Percentiles rank a stretch among this genome's conserved stretches.
phyloP scores from a whole-genome alignment of 2,888 invertebrate species.

The Coleophora flavipennella region DNA sequence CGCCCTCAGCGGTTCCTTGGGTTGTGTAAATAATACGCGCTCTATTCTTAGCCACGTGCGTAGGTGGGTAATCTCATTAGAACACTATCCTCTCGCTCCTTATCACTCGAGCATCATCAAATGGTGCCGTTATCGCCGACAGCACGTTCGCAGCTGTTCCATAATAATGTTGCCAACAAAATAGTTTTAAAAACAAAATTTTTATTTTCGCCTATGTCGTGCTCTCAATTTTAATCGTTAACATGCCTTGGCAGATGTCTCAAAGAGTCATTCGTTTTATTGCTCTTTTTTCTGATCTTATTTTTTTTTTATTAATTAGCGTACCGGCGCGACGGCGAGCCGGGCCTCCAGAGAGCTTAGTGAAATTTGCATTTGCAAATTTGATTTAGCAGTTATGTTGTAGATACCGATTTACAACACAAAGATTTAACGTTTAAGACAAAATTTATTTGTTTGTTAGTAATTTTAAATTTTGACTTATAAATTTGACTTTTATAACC shows the following conservation, averaged over 20 bases:
- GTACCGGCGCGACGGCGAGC: conserved; percentile 1
- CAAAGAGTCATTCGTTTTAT: conserved; percentile 59
- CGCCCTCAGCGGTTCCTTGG: no score
- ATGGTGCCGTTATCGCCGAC: conserved; percentile 12
- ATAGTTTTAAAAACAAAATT: conserved; percentile 46
- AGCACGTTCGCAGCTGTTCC: conserved; percentile 49
- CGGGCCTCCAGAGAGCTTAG: neutral
- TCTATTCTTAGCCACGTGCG: no score
- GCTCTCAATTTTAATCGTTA: conserved; percentile 63
- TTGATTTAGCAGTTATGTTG: no score
- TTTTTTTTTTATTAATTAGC: conserved; percentile 56
- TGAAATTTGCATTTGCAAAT: no score
- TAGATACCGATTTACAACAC: no score
- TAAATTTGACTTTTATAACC: no score
- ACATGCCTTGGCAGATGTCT: conserved; percentile 64
- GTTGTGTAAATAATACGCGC: neutral
- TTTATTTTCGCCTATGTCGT: conserved; percentile 47
- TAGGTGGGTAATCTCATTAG: no score
- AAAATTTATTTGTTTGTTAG: no score
- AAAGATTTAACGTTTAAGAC: no score
- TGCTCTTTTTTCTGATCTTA: conserved; percentile 48
- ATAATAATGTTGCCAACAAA: conserved; percentile 57
- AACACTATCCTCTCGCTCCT: no score
- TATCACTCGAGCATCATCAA: conserved; percentile 10
- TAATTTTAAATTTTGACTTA: no score